Evolutionary conservation across 2,888 invertebrate genomes (phyloP), one percentile per base, ranked within the genome.

Genomic region (Perizoma flavofasciatum): DNA sequence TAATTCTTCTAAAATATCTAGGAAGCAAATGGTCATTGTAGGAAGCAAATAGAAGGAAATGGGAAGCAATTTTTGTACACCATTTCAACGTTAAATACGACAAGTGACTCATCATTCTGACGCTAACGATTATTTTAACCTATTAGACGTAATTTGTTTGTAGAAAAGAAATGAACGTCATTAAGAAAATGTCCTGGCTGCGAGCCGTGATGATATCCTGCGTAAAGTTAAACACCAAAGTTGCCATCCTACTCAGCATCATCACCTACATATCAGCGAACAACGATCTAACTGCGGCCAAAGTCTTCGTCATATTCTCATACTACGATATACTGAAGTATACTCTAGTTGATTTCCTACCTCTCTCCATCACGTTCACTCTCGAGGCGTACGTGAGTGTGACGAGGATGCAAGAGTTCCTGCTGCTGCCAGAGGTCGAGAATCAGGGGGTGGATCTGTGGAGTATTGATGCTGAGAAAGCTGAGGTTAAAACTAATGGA

Each of bases 311-410:
- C 6, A 93, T 96, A 40, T 95, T 96, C 35, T 95, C 97, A 0
- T 95, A 97, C 70, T 97, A 96, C 77, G 97, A 96, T 71, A 95
- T 96, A 60, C 83, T 97, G 4, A 95, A 96, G 46, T 94, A 96
- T 58, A 95, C 95, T 0, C 93, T 97, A 85, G 96, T 96, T 0
- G 95, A 96, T 40, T 97, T 96, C 79, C 95, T 97, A 72, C 97
- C 97, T 0, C 91, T 94, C 71, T 96, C 96, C 0, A 94, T 97
- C 43, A 95, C 96, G 1, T 95, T 95, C 73, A 93, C 95, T 0
- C 93, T 96, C 0, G 97, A 97, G 77, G 95, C 95, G 0, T 91
- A 94, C 47, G 95, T 97, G 0, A 96, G 96, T 33, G 93, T 96
- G 33, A 93, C 92, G 49, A 93, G 97, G 73, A 92, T 97, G 64